phyloP scores from a whole-genome alignment of 2,113 vertebrate genomes.

The Mastomys natalensis region DNA sequence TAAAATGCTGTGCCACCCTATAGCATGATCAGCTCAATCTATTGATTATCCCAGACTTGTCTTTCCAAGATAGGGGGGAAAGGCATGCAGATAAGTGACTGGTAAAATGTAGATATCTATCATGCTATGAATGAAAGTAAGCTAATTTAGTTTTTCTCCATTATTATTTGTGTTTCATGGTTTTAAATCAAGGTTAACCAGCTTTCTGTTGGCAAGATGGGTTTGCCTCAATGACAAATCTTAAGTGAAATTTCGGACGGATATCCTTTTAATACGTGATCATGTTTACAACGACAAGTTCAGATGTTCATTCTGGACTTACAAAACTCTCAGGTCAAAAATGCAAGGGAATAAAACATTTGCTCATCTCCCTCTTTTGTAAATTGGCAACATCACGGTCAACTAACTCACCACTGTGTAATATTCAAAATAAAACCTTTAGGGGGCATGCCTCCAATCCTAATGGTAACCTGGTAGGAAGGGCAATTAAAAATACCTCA shows the following conservation, averaged over 20 bases:
- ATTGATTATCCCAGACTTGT: conserved; percentile 79
- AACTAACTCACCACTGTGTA: background rate
- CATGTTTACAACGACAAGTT: background rate
- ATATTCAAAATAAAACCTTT: background rate
- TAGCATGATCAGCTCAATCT: conserved; percentile 82
- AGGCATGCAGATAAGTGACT: background rate
- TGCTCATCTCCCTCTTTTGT: background rate
- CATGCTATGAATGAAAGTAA: background rate
- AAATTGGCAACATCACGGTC: background rate
- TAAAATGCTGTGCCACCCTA: conserved; percentile 78
- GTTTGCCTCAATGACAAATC: background rate
- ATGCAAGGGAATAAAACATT: background rate
- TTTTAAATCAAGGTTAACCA: background rate
- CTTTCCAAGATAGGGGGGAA: conserved; percentile 73
- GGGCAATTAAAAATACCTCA: background rate
- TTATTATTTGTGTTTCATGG: background rate
- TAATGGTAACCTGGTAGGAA: background rate
- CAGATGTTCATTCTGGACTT: background rate
- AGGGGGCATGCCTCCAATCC: background rate
- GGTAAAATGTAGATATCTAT: background rate
- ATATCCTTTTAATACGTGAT: background rate
- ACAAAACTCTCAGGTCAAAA: background rate
- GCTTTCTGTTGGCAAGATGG: background rate
- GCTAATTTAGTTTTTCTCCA: background rate
- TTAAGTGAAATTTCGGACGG: background rate